Evolutionary conservation across 2,888 invertebrate species (phyloP).

Genomic region (Amphiduros pacificus): DNA sequence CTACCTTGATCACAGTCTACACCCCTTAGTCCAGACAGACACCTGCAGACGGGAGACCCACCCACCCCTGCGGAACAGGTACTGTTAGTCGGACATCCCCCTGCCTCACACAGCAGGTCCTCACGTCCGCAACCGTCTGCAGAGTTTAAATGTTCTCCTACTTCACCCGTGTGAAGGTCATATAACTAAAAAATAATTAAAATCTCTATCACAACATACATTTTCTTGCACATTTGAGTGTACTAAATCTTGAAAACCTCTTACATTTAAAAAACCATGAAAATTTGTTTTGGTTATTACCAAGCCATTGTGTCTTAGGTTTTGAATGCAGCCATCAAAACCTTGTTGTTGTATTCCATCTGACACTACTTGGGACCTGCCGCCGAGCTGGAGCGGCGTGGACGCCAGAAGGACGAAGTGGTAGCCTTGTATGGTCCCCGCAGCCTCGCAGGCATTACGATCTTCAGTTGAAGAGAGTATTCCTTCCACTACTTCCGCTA

Average conservation of each 20-base stretch:
- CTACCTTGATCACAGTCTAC: conserved; percentile 57
- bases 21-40: conserved; percentile 93
- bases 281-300: no score
- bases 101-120: conserved; percentile 91
- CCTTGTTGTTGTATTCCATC: conserved; percentile 62
- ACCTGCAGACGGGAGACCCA: conserved; percentile 70
- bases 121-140: conserved; percentile 81
- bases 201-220: not conserved
- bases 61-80: conserved; percentile 81
- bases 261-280: no score
- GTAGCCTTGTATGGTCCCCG: not conserved
- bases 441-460: conserved; percentile 83
- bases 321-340: conserved; percentile 94
- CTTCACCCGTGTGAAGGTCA: conserved; percentile 80
- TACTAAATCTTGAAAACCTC: conserved; percentile 3
- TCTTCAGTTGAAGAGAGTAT: conserved; percentile 77
- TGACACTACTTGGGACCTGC: not conserved
- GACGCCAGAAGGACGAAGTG: not conserved
- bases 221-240: no score
- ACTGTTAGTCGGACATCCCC: conserved; percentile 61
- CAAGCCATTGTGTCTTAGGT: conserved; percentile 88
- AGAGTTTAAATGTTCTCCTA: conserved; percentile 69
- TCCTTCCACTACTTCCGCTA: conserved; percentile 82
- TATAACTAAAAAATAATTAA: conserved; percentile 67
- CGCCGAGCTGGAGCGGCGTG: not conserved